phyloP scores from a whole-genome alignment of 1,140 invertebrate genomes.

The Ctenoplectra terminalis region DNA sequence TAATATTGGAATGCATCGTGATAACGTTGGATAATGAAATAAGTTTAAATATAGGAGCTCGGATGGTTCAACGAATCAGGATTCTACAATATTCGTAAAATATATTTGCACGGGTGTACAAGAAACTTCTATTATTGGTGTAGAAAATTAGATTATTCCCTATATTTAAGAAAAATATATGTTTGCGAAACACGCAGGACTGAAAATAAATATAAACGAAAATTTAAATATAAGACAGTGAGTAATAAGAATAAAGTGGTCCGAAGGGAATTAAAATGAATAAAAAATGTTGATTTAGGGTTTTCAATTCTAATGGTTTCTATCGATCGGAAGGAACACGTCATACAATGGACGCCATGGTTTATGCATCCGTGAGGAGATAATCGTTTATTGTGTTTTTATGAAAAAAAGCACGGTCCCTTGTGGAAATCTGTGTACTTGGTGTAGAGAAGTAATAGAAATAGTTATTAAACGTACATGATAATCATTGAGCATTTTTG shows the following conservation, averaged over 20 bases:
- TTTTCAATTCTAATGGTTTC: constrained; percentile 10
- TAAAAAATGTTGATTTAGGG: not conserved
- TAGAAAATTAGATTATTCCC: not conserved
- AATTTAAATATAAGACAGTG: not conserved
- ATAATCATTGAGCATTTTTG: constrained; percentile 51
- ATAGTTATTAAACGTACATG: constrained; percentile 17
- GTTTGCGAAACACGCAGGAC: too few species aligned
- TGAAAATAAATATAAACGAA: too few species aligned
- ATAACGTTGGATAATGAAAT: not conserved
- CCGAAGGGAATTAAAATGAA: not conserved
- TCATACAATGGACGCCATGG: constrained; percentile 60
- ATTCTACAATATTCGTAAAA: not conserved
- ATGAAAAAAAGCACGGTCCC: constrained; percentile 9
- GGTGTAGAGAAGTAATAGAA: constrained; percentile 34
- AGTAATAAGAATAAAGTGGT: not conserved
- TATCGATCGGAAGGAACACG: constrained; percentile 49
- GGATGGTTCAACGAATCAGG: not conserved
- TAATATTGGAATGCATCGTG: too few species aligned
- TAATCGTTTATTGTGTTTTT: constrained; percentile 49
- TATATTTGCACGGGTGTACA: not conserved
- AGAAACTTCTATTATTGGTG: not conserved
- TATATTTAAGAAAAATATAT: not conserved
- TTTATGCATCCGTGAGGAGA: constrained; percentile 25
- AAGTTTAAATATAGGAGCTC: not conserved
- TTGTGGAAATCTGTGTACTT: constrained; percentile 35